Base-by-base conservation (phyloP, 2,888 invertebrate genomes). In the Dasysyrphus albostriatus region DNA sequence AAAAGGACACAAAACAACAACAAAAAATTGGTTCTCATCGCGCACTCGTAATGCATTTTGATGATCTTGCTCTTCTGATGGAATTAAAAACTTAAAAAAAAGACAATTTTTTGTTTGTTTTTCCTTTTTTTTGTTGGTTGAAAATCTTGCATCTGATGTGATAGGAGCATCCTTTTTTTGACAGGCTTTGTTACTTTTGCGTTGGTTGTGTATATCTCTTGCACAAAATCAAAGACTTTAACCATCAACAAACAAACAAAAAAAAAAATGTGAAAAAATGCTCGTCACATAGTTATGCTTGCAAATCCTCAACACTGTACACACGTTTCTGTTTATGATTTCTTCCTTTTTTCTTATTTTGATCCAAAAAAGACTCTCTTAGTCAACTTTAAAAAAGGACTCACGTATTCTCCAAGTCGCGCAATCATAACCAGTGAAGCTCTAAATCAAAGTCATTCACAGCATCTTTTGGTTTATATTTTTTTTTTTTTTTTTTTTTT, bases 11-110 rank as follows among this genome's bases (percentile, higher is more conserved):
- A 61, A 44, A 49, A 51, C 47, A 72, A 44, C 54, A 65, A 59
- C 56, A 83, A 73, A 82, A 87, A 87, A 87, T 83, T 78, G 78
- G 87, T 83, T 87, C 87, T 83, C 87, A 87, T 87, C 75, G 83
- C 75, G 87, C 83, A 79, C 80, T 88, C 80, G 88, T 69, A 76
- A 73, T 76, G 88, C 88, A 83, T 88, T 83, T 83, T 88, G 88
- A 79, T 83, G 83, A 72, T 76, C 61, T 75, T 9, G 37, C 69
- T 69, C 19, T 54, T 37, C 8, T 73, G 73, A 79, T 51, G 37
- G 74, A 70, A 70, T 34, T 16, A 16, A 19, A 19, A 59, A 47
- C 32, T 44, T 42, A 72, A 65, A 42, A 44, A 73, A 39, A 61
- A 72, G 19, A n/a, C 32, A 49, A 39, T 44, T 78, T 61, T 49